Conservation (phyloP, 1,140 invertebrate genomes). For the Pygmarrhopalites habei region DNA sequence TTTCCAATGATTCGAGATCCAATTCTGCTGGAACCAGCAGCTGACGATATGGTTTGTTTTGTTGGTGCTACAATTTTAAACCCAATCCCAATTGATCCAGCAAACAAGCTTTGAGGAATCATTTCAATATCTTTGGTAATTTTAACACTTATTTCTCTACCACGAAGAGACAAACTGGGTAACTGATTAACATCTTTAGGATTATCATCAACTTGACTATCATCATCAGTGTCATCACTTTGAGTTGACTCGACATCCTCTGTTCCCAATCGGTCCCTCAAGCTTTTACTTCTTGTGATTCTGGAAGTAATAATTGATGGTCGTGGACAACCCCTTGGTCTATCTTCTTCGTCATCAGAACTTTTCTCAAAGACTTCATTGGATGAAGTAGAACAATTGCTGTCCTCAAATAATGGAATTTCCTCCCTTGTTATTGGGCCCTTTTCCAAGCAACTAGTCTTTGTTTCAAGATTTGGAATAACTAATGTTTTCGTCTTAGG, state of each 20-base stretch:
- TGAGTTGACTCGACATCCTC: too few relatives aligned
- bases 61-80: not conserved
- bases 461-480: too few relatives aligned
- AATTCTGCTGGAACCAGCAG: constrained; percentile 41
- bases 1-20: constrained; percentile 45
- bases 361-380: constrained; percentile 18
- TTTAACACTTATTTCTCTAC: constrained; percentile 13
- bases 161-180: not conserved
- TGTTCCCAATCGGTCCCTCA: too few relatives aligned
- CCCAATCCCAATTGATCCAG: constrained; percentile 13
- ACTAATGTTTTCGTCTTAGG: not conserved
- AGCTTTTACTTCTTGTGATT: not conserved
- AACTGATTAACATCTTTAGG: not conserved
- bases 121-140: not conserved
- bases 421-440: too few relatives aligned
- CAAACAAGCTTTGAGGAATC: constrained; percentile 14
- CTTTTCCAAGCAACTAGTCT: too few relatives aligned
- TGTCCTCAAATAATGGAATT: too few relatives aligned
- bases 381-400: not conserved
- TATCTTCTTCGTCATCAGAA: constrained; percentile 10
- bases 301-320: too few relatives aligned
- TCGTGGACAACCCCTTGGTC: too few relatives aligned
- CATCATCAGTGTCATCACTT: not conserved
- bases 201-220: too few relatives aligned
- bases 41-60: not conserved